These are phyloP conservation scores for Turritopsis dohrnii DNA, from an alignment of 30 jellyfish, hydroid and myxozoan genomes.

Conservation along the genomic window DNA sequence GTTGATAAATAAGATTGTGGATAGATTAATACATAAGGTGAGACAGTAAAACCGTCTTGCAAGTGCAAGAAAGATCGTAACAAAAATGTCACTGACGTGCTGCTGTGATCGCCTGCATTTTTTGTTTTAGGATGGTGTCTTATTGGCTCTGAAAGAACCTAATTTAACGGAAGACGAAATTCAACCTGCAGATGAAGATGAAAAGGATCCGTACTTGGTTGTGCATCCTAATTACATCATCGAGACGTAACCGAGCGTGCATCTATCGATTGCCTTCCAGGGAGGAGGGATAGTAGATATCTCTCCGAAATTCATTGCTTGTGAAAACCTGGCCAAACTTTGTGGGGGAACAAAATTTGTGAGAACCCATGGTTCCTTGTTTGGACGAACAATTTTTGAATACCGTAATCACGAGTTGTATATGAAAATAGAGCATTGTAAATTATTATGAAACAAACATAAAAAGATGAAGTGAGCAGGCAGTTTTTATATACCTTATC, in stretches of 20 bases:
- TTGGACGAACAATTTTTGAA: too few species aligned
- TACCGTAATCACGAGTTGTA: too few species aligned
- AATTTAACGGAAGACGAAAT: slow-evolving; percentile 43
- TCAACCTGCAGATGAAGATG: slow-evolving; percentile 66
- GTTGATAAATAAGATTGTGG: slow-evolving; percentile 69
- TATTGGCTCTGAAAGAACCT: slow-evolving; percentile 82
- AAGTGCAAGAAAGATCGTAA: too few species aligned
- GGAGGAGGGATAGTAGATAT: not conserved
- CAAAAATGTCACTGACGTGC: too few species aligned
- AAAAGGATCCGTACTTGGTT: slow-evolving; percentile 83
- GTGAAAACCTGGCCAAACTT: not conserved
- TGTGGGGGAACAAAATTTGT: not conserved
- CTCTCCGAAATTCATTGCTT: not conserved
- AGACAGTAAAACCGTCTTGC: too few species aligned
- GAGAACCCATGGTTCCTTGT: not conserved
- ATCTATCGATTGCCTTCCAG: not conserved
- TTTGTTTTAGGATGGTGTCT: slow-evolving; percentile 77
- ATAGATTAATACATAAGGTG: slow-evolving; percentile 63
- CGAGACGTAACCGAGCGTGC: slow-evolving; percentile 29
- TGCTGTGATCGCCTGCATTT: too few species aligned
- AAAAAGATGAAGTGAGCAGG: too few species aligned
- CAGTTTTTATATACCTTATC: too few species aligned
- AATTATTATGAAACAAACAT: too few species aligned
- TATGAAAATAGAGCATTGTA: too few species aligned
- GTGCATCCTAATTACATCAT: slow-evolving; percentile 96